Evolutionary conservation across 1,140 invertebrate species (phyloP).

Genomic region (Doryteuthis pealeii): DNA sequence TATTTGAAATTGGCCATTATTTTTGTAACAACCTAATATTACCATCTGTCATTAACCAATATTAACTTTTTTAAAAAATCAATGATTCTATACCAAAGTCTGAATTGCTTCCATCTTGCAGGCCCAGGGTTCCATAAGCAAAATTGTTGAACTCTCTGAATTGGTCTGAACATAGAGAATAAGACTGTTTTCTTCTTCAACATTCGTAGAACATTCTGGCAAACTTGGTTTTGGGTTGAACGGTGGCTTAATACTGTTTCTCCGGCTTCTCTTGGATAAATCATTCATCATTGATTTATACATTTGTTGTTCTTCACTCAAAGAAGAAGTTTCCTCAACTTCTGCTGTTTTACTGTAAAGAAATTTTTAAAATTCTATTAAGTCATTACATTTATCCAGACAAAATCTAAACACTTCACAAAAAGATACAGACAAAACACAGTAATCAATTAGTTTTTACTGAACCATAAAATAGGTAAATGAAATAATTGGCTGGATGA

Average conservation of each 20-base stretch:
- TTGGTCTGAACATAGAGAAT: conserved; percentile 3
- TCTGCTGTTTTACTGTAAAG: background rate
- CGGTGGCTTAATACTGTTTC: background rate
- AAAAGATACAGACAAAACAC: no score
- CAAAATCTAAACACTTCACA: no score
- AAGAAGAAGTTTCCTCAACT: background rate
- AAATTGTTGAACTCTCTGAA: background rate
- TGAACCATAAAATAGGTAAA: no score
- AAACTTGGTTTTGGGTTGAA: background rate
- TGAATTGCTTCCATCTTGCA: background rate
- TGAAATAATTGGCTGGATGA: no score
- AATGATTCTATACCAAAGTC: background rate
- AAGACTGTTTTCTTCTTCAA: background rate
- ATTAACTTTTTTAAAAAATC: no score
- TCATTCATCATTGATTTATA: background rate
- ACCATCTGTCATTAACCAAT: no score
- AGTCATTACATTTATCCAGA: no score
- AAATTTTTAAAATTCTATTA: no score
- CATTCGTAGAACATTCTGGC: background rate
- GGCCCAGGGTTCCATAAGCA: background rate
- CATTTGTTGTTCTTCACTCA: background rate
- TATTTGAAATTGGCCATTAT: no score
- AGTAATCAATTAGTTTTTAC: no score
- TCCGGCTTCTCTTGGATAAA: background rate
- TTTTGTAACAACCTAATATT: no score